Evolutionary conservation across 2,113 vertebrate species (phyloP).

Genomic region (Xerus inauris): DNA sequence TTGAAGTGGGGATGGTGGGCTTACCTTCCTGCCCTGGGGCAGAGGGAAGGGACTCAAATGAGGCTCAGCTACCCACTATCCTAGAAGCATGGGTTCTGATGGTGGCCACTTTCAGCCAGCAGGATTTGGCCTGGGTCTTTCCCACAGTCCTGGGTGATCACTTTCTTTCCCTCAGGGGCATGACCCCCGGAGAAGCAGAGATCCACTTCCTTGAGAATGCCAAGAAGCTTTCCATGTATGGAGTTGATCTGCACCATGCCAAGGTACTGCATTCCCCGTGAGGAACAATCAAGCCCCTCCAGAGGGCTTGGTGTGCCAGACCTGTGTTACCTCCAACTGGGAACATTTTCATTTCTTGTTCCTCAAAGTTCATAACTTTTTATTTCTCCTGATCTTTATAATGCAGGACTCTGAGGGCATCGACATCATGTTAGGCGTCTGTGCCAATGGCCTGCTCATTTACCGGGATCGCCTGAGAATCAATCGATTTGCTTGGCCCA

Average conservation of each 20-base stretch:
- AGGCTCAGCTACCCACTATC: neutral
- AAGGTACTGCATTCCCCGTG: slow-evolving; percentile 88
- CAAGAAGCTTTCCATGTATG: slow-evolving; percentile 99
- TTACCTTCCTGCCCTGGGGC: neutral
- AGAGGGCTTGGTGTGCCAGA: neutral
- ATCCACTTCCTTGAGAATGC: slow-evolving; percentile 99
- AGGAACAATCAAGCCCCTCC: neutral
- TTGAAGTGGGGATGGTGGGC: neutral
- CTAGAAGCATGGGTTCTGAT: neutral
- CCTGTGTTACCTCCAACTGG: neutral
- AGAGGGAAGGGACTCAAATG: neutral
- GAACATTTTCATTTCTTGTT: slow-evolving; percentile 13
- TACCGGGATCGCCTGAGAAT: slow-evolving; percentile 98
- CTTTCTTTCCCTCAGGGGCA: slow-evolving; percentile 89
- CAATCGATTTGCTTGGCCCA: slow-evolving; percentile 99
- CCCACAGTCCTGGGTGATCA: neutral
- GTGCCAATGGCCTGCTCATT: slow-evolving; percentile 97
- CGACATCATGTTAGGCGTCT: slow-evolving; percentile 98
- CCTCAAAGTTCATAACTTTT: neutral
- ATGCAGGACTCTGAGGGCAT: slow-evolving; percentile 97
- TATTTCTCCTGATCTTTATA: neutral
- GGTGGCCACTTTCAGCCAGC: neutral
- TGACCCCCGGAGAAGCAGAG: slow-evolving; percentile 98
- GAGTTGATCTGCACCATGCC: slow-evolving; percentile 98
- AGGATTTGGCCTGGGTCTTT: neutral